phyloP scores from a whole-genome alignment of 2,888 invertebrate species.

The Chaetogeoica ovagalla region DNA sequence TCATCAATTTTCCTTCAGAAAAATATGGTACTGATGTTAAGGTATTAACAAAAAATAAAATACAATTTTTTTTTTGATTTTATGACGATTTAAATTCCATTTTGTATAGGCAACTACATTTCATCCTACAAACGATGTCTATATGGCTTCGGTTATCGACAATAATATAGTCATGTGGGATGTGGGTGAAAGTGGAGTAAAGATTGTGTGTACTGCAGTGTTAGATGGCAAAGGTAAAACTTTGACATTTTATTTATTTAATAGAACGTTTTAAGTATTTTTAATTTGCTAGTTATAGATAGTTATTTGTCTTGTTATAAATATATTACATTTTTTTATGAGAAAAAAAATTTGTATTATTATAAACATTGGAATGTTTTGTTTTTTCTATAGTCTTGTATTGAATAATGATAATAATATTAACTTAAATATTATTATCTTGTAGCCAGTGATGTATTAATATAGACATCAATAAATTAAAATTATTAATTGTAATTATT shows the following conservation, averaged over 20 bases:
- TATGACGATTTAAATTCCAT: slow-evolving; percentile 7
- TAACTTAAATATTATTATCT: no score
- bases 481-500: no score
- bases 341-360: no score
- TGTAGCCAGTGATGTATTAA: no score
- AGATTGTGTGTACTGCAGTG: slow-evolving; percentile 58
- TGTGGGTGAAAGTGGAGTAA: slow-evolving; percentile 64
- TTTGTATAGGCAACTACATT: slow-evolving; percentile 68
- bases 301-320: no score
- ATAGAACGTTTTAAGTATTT: no score
- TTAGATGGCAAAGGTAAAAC: slow-evolving; percentile 59
- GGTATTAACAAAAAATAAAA: slow-evolving; percentile 43
- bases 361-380: no score
- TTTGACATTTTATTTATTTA: background rate
- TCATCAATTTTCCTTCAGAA: slow-evolving; percentile 61
- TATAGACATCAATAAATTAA: no score
- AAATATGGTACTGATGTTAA: slow-evolving; percentile 56
- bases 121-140: slow-evolving; percentile 77
- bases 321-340: no score
- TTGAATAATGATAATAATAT: no score
- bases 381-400: no score
- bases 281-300: no score
- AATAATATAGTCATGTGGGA: slow-evolving; percentile 78
- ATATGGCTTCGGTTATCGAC: slow-evolving; percentile 76
- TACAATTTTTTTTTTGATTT: background rate